phyloP scores from a whole-genome alignment of 2,888 invertebrate species.

The Cosmopolites sordidus region DNA sequence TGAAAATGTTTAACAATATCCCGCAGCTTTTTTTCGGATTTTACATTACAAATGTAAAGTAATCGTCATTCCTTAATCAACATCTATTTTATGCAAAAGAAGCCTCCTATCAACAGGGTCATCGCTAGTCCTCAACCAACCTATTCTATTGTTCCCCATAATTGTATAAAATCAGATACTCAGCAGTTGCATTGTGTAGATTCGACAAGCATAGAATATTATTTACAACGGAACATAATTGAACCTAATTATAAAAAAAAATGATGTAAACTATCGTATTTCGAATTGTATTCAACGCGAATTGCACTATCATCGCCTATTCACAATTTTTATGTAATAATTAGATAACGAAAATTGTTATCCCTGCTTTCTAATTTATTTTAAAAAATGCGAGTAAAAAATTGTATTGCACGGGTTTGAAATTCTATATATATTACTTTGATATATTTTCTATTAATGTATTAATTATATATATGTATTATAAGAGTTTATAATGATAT shows the following conservation, averaged over 20 bases:
- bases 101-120: slow-evolving; percentile 11
- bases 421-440: no score
- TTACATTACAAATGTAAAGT: background rate
- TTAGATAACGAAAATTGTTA: no score
- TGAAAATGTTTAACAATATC: background rate
- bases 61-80: background rate
- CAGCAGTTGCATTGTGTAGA: slow-evolving; percentile 12
- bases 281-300: no score
- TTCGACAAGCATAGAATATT: slow-evolving; percentile 7
- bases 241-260: background rate
- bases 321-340: no score
- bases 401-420: no score
- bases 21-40: background rate
- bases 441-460: no score
- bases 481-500: no score
- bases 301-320: no score
- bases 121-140: slow-evolving; percentile 4
- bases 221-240: background rate
- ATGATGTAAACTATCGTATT: background rate
- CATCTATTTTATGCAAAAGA: background rate
- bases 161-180: slow-evolving; percentile 9
- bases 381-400: no score
- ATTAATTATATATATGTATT: no score
- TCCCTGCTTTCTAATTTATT: no score
- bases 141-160: slow-evolving; percentile 7